Percentiles rank a stretch among this genome's conserved stretches.
Conservation (phyloP, 2,888 invertebrate species). For the Ennomos quercinarius region DNA sequence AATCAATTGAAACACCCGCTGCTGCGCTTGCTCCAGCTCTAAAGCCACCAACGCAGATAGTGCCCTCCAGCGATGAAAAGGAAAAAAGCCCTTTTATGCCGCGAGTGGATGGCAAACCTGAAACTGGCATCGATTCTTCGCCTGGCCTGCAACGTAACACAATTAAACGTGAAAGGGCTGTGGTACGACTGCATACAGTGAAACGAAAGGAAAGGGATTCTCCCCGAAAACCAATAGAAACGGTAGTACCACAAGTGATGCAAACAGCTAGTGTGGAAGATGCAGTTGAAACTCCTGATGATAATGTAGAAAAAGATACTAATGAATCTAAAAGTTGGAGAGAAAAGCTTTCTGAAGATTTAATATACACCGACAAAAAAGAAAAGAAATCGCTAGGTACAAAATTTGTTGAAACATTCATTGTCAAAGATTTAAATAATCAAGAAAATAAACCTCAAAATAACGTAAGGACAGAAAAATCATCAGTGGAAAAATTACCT, state of each 20-base stretch:
- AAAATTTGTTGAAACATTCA: slow-evolving; percentile 90
- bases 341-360: slow-evolving; percentile 87
- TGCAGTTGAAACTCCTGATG: slow-evolving; percentile 21
- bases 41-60: slow-evolving; percentile 49
- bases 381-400: slow-evolving; percentile 90
- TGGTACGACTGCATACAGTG: slow-evolving; percentile 90
- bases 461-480: slow-evolving; percentile 30
- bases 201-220: slow-evolving; percentile 80
- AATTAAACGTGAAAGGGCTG: slow-evolving; percentile 90
- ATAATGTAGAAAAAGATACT: slow-evolving; percentile 28
- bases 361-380: slow-evolving; percentile 77
- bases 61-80: slow-evolving; percentile 59
- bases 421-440: slow-evolving; percentile 86
- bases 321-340: slow-evolving; percentile 79
- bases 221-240: slow-evolving; percentile 64
- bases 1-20: slow-evolving; percentile 48
- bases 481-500: slow-evolving; percentile 35
- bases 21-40: slow-evolving; percentile 44
- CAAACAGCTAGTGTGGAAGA: slow-evolving; percentile 29
- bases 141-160: slow-evolving; percentile 79
- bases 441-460: slow-evolving; percentile 45
- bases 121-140: slow-evolving; percentile 74
- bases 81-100: slow-evolving; percentile 76
- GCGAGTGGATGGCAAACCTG: slow-evolving; percentile 75
- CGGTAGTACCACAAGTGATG: slow-evolving; percentile 34